Evolutionary conservation across 1,140 invertebrate genomes (phyloP), one percentile per base, ranked within the genome.

Genomic region (Paramacrobiotus metropolitanus): DNA sequence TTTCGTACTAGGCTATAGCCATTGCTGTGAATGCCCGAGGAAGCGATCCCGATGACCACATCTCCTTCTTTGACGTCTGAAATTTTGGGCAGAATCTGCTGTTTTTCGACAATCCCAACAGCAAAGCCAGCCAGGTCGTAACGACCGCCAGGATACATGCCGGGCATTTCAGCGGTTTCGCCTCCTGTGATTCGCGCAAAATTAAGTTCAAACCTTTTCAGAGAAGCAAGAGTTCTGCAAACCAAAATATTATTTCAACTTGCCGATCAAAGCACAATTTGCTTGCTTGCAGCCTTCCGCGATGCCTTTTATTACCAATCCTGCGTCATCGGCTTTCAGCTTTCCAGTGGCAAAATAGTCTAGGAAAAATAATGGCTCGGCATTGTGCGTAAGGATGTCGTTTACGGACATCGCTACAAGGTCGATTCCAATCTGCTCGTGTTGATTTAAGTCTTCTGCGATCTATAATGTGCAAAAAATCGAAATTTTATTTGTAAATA

Each of bases 391-490:
- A 24, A 97, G 74, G 59, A 97, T 81, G 73, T 97, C 92, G 76
- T 98, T 98, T 1, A 92, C 91, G 70, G 89, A 93, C 87, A 95
- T 94, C 9, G 92, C 93, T 9, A 98, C 92, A 31, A 97, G 77
- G 76, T 97, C 94, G 67, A 91, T 84, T 1, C 93, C 94, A 62
- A 97, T 80, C 0, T 83, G 85, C 65, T 83, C 77, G 70, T 90
- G 89, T 59, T 83, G 81, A 24, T 81, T 78, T 61, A 80, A 79
- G 61, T 79, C 77, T 68, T 91, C 79, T 0, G 91, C 90, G 66
- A 95, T 81, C 81, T 92, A 69, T 31, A 45, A 66, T 31, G 44
- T 9, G 1, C 28, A 60, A 64, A 29, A 59, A 4, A 62, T 15
- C 31, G 18, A 63, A 64, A 63, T 24, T 29, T 61, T 61, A n/a